These are phyloP conservation scores for Neodontobutis hainanensis DNA, from an alignment of 2,113 vertebrate genomes.

Conservation along the genomic window DNA sequence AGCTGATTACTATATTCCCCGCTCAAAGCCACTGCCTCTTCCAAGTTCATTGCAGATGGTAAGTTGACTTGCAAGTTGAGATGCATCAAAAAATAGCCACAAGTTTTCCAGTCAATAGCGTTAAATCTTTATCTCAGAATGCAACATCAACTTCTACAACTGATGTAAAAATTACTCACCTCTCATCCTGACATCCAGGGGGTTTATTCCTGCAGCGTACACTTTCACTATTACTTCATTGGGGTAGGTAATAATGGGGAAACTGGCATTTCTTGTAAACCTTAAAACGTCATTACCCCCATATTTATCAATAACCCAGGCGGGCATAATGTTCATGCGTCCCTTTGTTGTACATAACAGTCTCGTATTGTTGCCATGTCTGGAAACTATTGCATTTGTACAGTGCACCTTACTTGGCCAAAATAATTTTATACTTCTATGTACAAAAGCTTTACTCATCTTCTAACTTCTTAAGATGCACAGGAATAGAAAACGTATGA, in stretches of 20 bases:
- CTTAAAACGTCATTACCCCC: conserved; percentile 88
- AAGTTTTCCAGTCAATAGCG: too few relatives aligned
- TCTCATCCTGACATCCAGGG: conserved; percentile 94
- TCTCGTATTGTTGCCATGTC: conserved; percentile 28
- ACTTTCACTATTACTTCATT: conserved; percentile 95
- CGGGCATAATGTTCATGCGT: conserved; percentile 82
- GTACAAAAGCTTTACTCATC: conserved; percentile 46
- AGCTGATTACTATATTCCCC: too few relatives aligned
- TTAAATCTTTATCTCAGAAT: too few relatives aligned
- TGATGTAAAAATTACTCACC: conserved; percentile 79
- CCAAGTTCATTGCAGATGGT: too few relatives aligned
- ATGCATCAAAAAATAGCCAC: too few relatives aligned
- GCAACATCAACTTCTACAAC: too few relatives aligned
- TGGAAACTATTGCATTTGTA: background rate
- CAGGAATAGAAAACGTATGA: background rate
- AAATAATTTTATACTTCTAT: conserved; percentile 25
- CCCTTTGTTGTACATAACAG: conserved; percentile 69
- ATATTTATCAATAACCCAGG: conserved; percentile 94
- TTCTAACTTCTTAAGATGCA: background rate
- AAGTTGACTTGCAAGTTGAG: too few relatives aligned
- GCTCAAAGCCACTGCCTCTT: too few relatives aligned
- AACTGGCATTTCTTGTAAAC: conserved; percentile 82
- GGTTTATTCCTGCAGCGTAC: conserved; percentile 89
- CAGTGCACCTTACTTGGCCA: background rate
- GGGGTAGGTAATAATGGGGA: conserved; percentile 88